Evolutionary conservation across 2,113 vertebrate species (phyloP).

Genomic region (Smithornis capensis): DNA sequence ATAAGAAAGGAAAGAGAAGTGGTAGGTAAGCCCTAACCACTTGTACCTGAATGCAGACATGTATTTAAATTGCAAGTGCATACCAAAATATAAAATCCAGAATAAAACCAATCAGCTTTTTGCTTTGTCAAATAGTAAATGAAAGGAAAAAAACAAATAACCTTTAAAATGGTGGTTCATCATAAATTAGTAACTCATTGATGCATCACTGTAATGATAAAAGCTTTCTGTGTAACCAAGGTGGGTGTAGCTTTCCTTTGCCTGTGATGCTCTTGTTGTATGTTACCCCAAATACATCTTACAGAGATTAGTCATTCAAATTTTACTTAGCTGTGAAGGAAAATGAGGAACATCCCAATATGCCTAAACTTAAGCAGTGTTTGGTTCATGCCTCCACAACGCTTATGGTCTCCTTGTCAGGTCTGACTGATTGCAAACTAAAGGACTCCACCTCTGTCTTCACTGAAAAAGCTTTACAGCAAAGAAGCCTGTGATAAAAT

Average conservation of each 20-base stretch:
- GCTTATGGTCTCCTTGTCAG: not conserved
- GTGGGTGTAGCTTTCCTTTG: not conserved
- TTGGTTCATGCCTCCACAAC: fast-evolving
- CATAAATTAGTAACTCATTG: not conserved
- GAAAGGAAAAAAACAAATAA: not conserved
- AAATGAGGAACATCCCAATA: fast-evolving
- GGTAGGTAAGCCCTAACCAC: not conserved
- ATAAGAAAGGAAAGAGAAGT: not conserved
- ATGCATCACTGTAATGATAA: fast-evolving
- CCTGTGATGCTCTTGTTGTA: not conserved
- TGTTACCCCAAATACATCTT: not conserved
- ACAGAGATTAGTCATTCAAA: not conserved
- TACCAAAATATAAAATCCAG: not conserved
- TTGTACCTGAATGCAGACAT: not conserved
- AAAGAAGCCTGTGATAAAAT: not conserved
- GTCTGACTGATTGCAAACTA: not conserved
- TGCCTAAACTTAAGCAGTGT: not conserved
- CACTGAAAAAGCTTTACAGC: not conserved
- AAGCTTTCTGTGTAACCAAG: not conserved
- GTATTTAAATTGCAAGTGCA: not conserved
- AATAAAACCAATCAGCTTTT: not conserved
- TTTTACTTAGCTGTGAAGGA: not conserved
- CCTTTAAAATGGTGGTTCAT: not conserved
- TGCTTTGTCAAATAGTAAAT: not conserved
- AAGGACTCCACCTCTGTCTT: not conserved